Evolutionary conservation across 1,140 invertebrate species (phyloP).

Genomic region (Zaprionus vittiger): DNA sequence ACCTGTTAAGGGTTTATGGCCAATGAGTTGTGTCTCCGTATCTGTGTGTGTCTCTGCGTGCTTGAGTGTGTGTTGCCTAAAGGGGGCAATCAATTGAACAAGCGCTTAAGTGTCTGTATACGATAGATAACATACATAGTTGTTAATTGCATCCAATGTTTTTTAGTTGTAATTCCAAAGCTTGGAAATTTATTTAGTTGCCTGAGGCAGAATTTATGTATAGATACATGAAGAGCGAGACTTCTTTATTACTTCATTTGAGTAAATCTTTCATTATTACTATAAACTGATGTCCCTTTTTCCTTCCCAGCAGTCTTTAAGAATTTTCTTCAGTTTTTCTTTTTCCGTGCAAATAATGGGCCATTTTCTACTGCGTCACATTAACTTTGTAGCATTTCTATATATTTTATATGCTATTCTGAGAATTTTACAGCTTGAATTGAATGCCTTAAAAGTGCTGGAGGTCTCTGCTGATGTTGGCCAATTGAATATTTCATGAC

Average conservation of each 20-base stretch:
- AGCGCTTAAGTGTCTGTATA: conserved; percentile 36
- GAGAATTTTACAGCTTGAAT: conserved; percentile 1
- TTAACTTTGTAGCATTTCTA: background rate
- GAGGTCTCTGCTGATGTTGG: conserved; percentile 33
- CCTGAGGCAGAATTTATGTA: background rate
- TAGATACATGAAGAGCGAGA: background rate
- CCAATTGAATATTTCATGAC: conserved; percentile 79
- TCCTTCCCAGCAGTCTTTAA: background rate
- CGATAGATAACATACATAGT: conserved; percentile 17
- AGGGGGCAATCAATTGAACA: conserved; percentile 47
- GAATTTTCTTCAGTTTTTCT: background rate
- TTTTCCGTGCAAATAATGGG: background rate
- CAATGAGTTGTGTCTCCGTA: conserved; percentile 14
- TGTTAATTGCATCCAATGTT: conserved; percentile 42
- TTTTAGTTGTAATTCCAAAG: conserved; percentile 7
- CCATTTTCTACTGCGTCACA: background rate
- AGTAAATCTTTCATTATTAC: no score
- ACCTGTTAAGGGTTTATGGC: conserved; percentile 68
- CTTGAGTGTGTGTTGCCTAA: conserved; percentile 16
- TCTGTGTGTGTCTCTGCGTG: background rate
- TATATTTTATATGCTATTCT: background rate
- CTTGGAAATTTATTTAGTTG: background rate
- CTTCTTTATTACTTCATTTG: background rate
- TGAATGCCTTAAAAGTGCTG: conserved; percentile 35
- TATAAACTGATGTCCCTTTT: no score